Conservation (phyloP, 2,113 vertebrate species). For the Dissostichus mawsoni region DNA sequence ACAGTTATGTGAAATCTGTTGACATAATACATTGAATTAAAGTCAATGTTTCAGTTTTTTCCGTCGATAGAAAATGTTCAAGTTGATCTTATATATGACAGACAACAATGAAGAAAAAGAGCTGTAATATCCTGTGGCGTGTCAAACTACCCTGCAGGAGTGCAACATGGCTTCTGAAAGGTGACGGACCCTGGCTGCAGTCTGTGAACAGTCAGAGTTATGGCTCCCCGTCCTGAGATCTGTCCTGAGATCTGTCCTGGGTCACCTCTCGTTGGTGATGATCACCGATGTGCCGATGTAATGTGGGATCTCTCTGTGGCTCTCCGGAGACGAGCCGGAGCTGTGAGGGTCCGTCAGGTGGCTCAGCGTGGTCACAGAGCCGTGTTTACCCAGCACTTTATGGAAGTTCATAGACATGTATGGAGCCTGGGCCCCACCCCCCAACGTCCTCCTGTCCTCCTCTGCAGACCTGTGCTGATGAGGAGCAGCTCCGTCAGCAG, state of each 20-base stretch:
- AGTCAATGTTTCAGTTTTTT: too few species aligned
- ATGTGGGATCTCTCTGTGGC: conserved; percentile 86
- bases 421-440: conserved; percentile 80
- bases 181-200: neutral
- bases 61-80: neutral
- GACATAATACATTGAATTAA: too few species aligned
- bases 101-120: neutral
- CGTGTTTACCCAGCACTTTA: conserved; percentile 88
- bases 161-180: neutral
- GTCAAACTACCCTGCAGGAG: neutral
- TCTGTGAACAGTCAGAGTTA: neutral
- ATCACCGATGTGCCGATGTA: conserved; percentile 94
- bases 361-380: conserved; percentile 77
- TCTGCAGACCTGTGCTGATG: conserved; percentile 62
- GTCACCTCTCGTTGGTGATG: conserved; percentile 94
- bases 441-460: conserved; percentile 68
- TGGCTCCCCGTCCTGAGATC: neutral
- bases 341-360: conserved; percentile 77
- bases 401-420: conserved; percentile 91
- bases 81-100: neutral
- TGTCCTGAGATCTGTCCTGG: neutral
- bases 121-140: neutral
- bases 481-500: conserved; percentile 54
- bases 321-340: conserved; percentile 82
- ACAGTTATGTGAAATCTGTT: too few species aligned